Percentiles rank a stretch among this genome's conserved stretches.
These are phyloP conservation scores for Apantesis nais DNA, from an alignment of 2,888 invertebrate species.

Conservation along the genomic window DNA sequence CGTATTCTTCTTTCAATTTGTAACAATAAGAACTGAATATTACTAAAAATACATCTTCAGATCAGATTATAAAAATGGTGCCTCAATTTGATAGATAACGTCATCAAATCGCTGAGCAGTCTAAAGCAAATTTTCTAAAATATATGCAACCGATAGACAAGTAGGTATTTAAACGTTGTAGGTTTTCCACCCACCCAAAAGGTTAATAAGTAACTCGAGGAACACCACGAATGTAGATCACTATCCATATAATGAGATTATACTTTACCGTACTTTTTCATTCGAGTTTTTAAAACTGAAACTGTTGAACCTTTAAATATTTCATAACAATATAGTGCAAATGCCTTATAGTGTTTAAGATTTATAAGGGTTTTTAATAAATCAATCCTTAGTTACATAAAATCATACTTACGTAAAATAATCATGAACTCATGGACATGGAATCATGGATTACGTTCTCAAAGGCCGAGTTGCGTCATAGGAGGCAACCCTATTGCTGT, in stretches of 20 bases:
- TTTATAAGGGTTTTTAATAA: background rate
- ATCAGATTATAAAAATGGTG: background rate
- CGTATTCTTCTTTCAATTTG: no score
- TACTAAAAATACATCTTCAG: background rate
- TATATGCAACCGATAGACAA: background rate
- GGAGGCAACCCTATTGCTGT: background rate
- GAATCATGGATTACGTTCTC: background rate
- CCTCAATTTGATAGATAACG: background rate
- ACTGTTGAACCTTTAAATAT: background rate
- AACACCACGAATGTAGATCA: constrained; percentile 5
- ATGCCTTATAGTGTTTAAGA: background rate
- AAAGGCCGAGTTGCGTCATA: background rate
- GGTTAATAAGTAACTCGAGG: constrained; percentile 14
- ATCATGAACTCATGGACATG: no score
- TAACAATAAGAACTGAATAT: background rate
- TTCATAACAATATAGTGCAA: background rate
- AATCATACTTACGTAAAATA: no score
- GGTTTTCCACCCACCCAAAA: constrained; percentile 12
- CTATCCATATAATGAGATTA: constrained; percentile 4
- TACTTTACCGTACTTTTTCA: background rate
- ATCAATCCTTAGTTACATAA: background rate
- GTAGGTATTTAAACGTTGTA: background rate
- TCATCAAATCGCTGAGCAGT: background rate
- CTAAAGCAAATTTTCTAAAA: background rate
- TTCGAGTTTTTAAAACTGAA: background rate